These are phyloP conservation scores for Campylomormyrus tamandua DNA, from an alignment of 2,113 vertebrate genomes.

Conservation along the genomic window DNA sequence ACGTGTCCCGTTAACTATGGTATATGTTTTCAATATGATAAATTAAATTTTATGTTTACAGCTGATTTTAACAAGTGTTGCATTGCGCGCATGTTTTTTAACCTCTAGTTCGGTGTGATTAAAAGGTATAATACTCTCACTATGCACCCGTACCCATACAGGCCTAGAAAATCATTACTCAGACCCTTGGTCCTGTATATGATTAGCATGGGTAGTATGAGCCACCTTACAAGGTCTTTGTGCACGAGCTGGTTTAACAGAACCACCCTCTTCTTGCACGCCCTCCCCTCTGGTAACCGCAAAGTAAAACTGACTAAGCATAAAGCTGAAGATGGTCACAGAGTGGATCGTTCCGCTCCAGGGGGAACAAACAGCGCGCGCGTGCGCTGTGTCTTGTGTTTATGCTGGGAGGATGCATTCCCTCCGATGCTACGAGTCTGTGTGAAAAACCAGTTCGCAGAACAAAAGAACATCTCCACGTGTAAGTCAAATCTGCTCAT, in stretches of 20 bases:
- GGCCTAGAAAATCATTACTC: not conserved
- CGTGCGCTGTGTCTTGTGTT: not conserved
- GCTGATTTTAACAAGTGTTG: not conserved
- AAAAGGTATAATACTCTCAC: not conserved
- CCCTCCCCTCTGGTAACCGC: not conserved
- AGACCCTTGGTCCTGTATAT: not conserved
- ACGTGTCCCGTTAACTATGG: not conserved
- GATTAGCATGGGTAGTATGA: not conserved
- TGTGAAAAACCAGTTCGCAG: not conserved
- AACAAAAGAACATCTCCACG: not conserved
- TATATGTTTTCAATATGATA: not conserved
- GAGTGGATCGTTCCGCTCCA: not conserved
- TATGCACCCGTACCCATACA: not conserved
- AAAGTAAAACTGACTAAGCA: not conserved
- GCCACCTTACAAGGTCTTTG: not conserved
- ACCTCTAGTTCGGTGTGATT: not conserved
- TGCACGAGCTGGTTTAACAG: not conserved
- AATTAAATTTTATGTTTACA: not conserved
- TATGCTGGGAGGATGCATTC: not conserved
- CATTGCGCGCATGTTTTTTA: not conserved
- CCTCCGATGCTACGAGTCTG: not conserved
- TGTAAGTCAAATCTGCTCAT: not conserved
- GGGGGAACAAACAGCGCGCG: not conserved
- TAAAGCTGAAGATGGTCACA: not conserved
- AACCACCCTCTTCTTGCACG: not conserved